Base-by-base conservation (phyloP, 2,797 vertebrate species). In the Brachyrhaphis roseni region DNA sequence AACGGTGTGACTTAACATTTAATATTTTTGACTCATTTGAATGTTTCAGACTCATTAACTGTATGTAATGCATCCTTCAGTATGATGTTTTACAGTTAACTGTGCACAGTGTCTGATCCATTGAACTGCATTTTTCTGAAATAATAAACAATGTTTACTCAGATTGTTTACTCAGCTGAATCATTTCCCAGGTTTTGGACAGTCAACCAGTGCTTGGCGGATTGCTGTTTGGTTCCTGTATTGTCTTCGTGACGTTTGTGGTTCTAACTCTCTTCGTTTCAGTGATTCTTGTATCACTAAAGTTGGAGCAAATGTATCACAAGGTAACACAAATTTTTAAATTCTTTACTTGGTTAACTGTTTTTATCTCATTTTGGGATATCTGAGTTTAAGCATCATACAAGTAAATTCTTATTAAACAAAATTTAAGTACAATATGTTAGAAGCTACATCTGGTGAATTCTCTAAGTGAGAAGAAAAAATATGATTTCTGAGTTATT, bases 181-280 rank as follows among this genome's bases (percentile, higher is more conserved):
- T 36, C 75, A 8, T 83, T 72, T 83, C 5, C 45, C 90, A 99
- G 98, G 95, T 99, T 74, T 86, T 99, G 92, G 93, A 97, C 86
- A 88, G 91, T 80, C 96, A 90, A 83, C 97, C 96, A 2, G 2
- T 97, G 41, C 94, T 99, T 1, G 95, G 97, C 55, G 97, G 96
- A 45, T 93, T 98, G 79, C 91, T 99, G 76, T 95, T 99, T 76
- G 97, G 97, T 59, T 98, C 98, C 79, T 98, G 97, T 85, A 95
- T 97, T 1, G 81, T 98, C 82, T 97, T 98, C 79, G 95, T 99
- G 97, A 96, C 97, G 0, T 99, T 98, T 78, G 95, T 99, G 85
- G 95, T 97, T 26, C 90, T 99, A 62, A 99, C 98, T 91, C 96
- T 99, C 34, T 96, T 99, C 75, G 94, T 99, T 86, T 97, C 98